These are phyloP conservation scores for Phthorimaea operculella DNA, from an alignment of 1,140 invertebrate species.

Conservation along the genomic window DNA sequence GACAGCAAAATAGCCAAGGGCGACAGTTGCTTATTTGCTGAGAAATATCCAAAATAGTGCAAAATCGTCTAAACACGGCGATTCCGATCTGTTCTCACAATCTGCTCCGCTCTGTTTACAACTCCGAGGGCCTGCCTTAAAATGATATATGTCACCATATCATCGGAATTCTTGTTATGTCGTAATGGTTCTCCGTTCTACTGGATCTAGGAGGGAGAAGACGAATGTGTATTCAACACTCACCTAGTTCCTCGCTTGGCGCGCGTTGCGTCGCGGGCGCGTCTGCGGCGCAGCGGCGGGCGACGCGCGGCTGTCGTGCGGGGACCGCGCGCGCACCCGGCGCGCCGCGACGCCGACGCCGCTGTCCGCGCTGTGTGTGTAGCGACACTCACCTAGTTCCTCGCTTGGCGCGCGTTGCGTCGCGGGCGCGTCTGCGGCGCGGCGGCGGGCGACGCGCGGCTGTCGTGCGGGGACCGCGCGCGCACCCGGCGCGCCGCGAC, in stretches of 20 bases:
- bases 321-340: slow-evolving; percentile 69
- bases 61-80: no score
- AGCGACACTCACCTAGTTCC: slow-evolving; percentile 33
- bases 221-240: no score
- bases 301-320: slow-evolving; percentile 70
- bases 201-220: no score
- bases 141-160: no score
- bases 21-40: no score
- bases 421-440: slow-evolving; percentile 33
- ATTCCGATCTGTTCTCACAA: no score
- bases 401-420: slow-evolving; percentile 26
- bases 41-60: no score
- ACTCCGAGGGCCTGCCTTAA: no score
- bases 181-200: no score
- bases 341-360: slow-evolving; percentile 80
- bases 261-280: slow-evolving; percentile 21
- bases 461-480: slow-evolving; percentile 75
- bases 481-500: slow-evolving; percentile 72
- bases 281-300: slow-evolving; percentile 37
- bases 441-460: slow-evolving; percentile 46
- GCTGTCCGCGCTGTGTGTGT: slow-evolving; percentile 84
- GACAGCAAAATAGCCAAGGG: no score
- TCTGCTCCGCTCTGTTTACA: no score
- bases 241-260: slow-evolving; percentile 38
- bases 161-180: no score